Evolutionary conservation across 2,113 vertebrate genomes (phyloP).

Genomic region (Mandrillus leucophaeus): DNA sequence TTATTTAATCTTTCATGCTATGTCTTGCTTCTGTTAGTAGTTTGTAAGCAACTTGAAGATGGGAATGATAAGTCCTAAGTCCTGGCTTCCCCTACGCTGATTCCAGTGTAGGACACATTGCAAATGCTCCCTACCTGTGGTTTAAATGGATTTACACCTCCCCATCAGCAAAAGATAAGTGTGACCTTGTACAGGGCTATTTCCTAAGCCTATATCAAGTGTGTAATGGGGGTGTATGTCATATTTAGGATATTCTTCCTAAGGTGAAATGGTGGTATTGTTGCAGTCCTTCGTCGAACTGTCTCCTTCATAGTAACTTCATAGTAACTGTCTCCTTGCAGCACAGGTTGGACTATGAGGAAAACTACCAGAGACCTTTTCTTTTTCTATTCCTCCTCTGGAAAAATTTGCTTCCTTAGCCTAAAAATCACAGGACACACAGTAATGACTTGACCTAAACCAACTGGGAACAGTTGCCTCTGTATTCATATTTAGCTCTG

Average conservation of each 20-base stretch:
- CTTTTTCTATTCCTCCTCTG: background rate
- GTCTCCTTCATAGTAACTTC: no score
- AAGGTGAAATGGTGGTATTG: background rate
- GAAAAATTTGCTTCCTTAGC: background rate
- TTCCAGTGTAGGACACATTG: background rate
- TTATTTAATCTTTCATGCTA: background rate
- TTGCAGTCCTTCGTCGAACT: background rate
- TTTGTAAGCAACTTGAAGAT: constrained; percentile 11
- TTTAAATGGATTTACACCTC: background rate
- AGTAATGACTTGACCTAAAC: background rate
- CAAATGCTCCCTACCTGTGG: rapidly evolving
- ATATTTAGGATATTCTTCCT: background rate
- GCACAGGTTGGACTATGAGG: background rate
- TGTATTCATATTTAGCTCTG: background rate
- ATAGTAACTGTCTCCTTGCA: background rate
- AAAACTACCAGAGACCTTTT: background rate
- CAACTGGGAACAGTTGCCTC: background rate
- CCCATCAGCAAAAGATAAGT: background rate
- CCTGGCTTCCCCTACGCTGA: background rate
- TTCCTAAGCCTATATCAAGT: rapidly evolving
- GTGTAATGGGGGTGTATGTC: rapidly evolving
- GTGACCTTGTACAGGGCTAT: background rate
- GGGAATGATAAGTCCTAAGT: background rate
- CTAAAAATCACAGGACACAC: background rate
- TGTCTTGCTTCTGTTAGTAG: background rate